Base-by-base conservation (phyloP, 2,888 invertebrate species). In the Ornithoptera priamus region DNA sequence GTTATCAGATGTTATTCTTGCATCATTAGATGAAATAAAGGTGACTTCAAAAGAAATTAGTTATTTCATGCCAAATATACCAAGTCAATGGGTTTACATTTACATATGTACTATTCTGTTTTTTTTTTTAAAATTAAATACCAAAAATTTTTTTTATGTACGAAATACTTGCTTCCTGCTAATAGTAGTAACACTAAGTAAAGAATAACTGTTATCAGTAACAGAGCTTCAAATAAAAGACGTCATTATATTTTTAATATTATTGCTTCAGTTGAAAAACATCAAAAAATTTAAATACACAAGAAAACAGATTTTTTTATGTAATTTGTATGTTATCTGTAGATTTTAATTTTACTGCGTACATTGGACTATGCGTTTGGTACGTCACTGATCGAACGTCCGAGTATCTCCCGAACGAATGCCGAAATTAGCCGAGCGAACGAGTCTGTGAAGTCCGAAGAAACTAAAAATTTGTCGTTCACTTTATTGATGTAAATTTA, bases 361-460 rank as follows among this genome's bases (percentile, higher is more conserved):
- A 56, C 39, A 75, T 70, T 66, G 79, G 71, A 78, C 59, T 57
- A 56, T 64, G 57, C 24, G 58, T 57, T 24, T 59, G 67, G 72
- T 74, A 78, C 77, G 78, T 79, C 78, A 78, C 92, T 86, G 85
- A 89, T 89, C 92, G 92, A 87, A 91, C 81, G 85, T 82, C 75
- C 78, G 79, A 79, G 69, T 69, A 71, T 65, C 65, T 72, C 68
- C 87, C 93, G 93, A 94, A 91, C 90, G 93, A 89, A 91, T 81
- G 83, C 93, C 95, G 95, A 94, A 92, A 86, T 85, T 88, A 85
- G 83, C 95, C 95, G 79, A 80, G 73, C 70, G 95, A 95, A 94
- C 81, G 86, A 85, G 70, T 70, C 70, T 70, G 46, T 80, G 82
- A 83, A 83, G 94, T 94, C 95, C 94, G 94, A 94, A 93, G 93